Evolutionary conservation across 2,113 vertebrate genomes (phyloP).

Genomic region (Dicrurus megarhynchus): DNA sequence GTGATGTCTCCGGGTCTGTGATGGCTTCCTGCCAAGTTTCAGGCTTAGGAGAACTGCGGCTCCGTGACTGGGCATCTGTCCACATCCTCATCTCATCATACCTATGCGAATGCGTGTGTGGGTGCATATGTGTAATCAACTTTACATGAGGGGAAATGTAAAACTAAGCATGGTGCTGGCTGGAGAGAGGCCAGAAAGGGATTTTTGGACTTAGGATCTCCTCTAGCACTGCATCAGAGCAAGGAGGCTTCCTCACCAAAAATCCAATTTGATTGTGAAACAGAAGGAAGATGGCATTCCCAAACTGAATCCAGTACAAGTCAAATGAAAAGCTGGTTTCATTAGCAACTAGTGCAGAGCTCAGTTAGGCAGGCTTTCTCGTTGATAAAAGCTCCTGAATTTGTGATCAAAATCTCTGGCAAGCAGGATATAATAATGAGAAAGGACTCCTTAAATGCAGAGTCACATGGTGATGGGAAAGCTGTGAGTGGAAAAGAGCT

Average conservation of each 20-base stretch:
- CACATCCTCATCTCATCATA: accelerated
- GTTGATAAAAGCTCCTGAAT: not conserved
- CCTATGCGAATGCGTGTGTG: accelerated
- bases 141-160: not conserved
- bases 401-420: not conserved
- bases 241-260: not conserved
- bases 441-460: not conserved
- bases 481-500: not conserved
- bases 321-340: not conserved
- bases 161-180: not conserved
- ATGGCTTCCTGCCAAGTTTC: not conserved
- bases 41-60: not conserved
- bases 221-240: not conserved
- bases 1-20: not conserved
- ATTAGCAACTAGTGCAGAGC: not conserved
- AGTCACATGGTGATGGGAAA: not conserved
- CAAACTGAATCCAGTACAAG: not conserved
- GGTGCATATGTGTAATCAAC: not conserved
- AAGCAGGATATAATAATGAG: not conserved
- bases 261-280: not conserved
- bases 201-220: not conserved
- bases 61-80: not conserved
- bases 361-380: not conserved
- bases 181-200: not conserved
- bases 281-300: not conserved